phyloP scores from a whole-genome alignment of 2,888 invertebrate species.

The Meliscaeva auricollis region DNA sequence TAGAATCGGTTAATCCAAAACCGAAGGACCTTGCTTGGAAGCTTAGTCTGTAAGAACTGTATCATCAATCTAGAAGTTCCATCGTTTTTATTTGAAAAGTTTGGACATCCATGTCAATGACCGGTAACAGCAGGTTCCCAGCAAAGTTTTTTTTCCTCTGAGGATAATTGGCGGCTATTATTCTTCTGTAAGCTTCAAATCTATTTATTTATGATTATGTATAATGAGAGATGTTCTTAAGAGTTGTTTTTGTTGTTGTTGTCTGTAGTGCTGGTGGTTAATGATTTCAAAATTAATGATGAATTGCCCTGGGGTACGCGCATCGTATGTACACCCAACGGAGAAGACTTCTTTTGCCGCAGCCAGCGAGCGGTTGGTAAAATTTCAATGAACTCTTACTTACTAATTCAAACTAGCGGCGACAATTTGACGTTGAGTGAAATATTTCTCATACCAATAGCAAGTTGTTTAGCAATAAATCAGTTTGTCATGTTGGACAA shows the following conservation, averaged over 20 bases:
- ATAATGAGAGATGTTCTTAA: constrained; percentile 19
- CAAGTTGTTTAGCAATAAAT: background rate
- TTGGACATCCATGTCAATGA: constrained; percentile 55
- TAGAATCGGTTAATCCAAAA: constrained; percentile 42
- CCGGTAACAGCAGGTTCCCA: constrained; percentile 28
- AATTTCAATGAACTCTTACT: constrained; percentile 34
- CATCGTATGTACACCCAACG: background rate
- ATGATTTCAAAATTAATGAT: constrained; percentile 20
- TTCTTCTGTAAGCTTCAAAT: constrained; percentile 26
- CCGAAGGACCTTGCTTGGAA: constrained; percentile 81
- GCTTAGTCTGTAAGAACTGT: constrained; percentile 80
- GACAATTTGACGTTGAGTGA: constrained; percentile 32
- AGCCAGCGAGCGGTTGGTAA: background rate
- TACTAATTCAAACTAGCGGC: constrained; percentile 14
- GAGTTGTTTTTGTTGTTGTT: constrained; percentile 9
- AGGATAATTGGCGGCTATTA: constrained; percentile 24
- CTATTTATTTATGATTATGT: constrained; percentile 15
- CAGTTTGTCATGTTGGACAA: background rate
- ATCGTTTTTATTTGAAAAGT: constrained; percentile 71
- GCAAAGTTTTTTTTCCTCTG: background rate
- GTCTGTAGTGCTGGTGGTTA: background rate
- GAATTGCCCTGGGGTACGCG: constrained; percentile 24
- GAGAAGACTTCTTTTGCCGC: constrained; percentile 6
- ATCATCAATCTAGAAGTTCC: constrained; percentile 60
- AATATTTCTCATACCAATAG: constrained; percentile 2